Evolutionary conservation across 2,113 vertebrate species (phyloP).

Genomic region (Macrotus californicus): DNA sequence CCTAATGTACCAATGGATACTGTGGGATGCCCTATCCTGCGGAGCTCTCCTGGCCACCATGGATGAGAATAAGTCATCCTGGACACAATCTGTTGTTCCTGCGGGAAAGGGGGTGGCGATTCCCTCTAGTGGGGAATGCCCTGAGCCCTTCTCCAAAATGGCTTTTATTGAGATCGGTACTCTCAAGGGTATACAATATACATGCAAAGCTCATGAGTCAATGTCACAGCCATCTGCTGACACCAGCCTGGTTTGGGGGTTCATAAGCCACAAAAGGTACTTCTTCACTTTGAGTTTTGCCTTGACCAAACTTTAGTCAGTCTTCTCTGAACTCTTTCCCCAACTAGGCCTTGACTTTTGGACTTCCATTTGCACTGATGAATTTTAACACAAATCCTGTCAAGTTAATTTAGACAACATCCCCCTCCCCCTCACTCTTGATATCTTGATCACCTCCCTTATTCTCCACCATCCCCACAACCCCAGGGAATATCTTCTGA

Average conservation of each 20-base stretch:
- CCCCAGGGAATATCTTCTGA: background rate
- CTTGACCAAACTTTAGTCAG: background rate
- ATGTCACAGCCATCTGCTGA: background rate
- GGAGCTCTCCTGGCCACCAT: too few species aligned
- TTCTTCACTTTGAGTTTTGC: background rate
- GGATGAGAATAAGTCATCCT: too few species aligned
- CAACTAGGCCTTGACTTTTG: background rate
- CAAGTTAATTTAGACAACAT: background rate
- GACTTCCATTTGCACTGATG: background rate
- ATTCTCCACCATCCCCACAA: background rate
- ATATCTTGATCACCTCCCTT: background rate
- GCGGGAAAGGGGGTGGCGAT: too few species aligned
- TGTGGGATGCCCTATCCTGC: too few species aligned
- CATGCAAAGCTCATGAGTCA: too few species aligned
- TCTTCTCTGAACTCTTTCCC: background rate
- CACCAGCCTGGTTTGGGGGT: background rate
- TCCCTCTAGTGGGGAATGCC: too few species aligned
- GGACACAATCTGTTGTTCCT: too few species aligned
- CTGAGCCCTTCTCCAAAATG: too few species aligned
- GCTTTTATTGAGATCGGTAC: too few species aligned
- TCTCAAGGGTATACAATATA: too few species aligned
- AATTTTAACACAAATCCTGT: background rate
- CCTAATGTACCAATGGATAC: background rate
- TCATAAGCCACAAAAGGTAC: background rate
- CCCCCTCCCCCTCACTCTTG: background rate